Conservation (phyloP, 2,797 vertebrate genomes). For the Erethizon dorsatum region DNA sequence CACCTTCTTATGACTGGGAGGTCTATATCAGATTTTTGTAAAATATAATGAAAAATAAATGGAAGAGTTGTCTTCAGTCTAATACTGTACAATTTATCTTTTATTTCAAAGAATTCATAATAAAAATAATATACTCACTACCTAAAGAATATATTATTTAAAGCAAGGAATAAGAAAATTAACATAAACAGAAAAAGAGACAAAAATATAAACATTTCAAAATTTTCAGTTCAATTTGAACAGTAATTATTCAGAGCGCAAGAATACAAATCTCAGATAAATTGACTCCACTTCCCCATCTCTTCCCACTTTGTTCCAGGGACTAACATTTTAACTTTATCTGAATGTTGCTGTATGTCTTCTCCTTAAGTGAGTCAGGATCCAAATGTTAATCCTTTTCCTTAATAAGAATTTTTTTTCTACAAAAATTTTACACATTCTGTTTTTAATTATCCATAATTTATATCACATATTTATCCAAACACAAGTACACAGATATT, state of each 20-base stretch:
- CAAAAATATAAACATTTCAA: background rate
- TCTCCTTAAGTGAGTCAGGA: background rate
- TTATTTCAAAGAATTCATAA: constrained; percentile 3
- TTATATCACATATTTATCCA: background rate
- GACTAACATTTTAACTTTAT: background rate
- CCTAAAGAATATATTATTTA: constrained; percentile 23
- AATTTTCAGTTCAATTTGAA: background rate
- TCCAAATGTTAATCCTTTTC: background rate
- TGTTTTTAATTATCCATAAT: background rate
- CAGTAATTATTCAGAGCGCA: background rate
- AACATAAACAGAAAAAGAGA: background rate
- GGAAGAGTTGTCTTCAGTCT: constrained; percentile 29
- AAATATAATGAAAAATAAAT: constrained; percentile 71
- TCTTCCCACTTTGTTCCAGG: background rate
- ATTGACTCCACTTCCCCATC: background rate
- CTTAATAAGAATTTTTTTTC: constrained; percentile 17
- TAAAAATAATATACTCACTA: background rate
- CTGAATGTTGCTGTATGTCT: background rate
- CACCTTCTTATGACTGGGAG: background rate
- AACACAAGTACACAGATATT: background rate
- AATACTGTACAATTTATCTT: background rate
- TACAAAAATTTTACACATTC: background rate
- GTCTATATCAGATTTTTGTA: constrained; percentile 46
- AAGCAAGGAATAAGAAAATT: background rate
- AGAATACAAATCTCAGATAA: background rate